Percentiles rank a stretch among this genome's conserved stretches.
Conservation (phyloP, 2,888 invertebrate genomes). For the Hirtodrosophila trivittata region DNA sequence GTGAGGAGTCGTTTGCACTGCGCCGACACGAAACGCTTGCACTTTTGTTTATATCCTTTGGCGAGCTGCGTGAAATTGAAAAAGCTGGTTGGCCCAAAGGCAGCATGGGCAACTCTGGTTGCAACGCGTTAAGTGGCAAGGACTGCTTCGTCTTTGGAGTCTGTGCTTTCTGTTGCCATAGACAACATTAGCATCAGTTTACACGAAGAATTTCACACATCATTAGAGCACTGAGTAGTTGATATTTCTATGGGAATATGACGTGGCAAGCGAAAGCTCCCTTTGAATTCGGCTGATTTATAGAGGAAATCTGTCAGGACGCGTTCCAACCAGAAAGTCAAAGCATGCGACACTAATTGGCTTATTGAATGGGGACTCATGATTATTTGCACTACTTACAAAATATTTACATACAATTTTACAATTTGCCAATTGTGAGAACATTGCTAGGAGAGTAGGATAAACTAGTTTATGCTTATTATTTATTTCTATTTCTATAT, state of each 20-base stretch:
- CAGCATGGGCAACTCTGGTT: constrained; percentile 5
- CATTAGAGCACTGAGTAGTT: constrained; percentile 51
- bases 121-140: constrained; percentile 46
- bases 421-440: no score
- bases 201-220: constrained; percentile 64
- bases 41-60: constrained; percentile 66
- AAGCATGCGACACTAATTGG: not conserved
- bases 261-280: constrained; percentile 11
- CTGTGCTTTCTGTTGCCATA: constrained; percentile 24
- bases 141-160: constrained; percentile 23
- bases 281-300: constrained; percentile 16
- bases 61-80: constrained; percentile 65
- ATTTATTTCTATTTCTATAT: no score
- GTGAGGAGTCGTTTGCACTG: constrained; percentile 28
- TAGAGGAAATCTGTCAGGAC: constrained; percentile 1
- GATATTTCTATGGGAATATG: not conserved
- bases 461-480: no score
- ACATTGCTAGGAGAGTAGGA: no score
- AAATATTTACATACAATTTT: no score
- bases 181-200: constrained; percentile 52
- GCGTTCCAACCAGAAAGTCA: not conserved
- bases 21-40: constrained; percentile 61
- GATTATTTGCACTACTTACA: no score
- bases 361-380: no score
- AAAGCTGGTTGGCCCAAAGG: constrained; percentile 28